A percentile compares a stretch with the other conserved stretches of the same genome.
Conservation (phyloP, 2,113 vertebrate species). For the Callopanchax toddi region DNA sequence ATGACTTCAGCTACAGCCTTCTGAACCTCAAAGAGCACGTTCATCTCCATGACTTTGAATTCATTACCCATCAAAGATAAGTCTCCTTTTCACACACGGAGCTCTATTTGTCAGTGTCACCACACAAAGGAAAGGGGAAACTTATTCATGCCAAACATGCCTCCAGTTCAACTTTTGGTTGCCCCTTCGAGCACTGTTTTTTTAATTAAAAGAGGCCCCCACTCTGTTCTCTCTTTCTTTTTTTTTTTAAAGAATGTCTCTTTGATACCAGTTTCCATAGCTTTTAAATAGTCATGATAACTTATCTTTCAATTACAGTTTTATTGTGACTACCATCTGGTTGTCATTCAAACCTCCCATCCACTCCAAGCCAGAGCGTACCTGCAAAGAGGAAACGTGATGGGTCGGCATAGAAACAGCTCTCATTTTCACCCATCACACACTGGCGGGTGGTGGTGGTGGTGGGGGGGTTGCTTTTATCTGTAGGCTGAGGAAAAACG, state of each 20-base stretch:
- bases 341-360: conserved; percentile 69
- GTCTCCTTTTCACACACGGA: conserved; percentile 74
- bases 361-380: conserved; percentile 56
- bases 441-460: conserved; percentile 25
- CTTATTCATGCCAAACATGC: conserved; percentile 84
- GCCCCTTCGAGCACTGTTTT: conserved; percentile 73
- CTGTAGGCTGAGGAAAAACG: conserved; percentile 54
- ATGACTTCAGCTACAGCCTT: conserved; percentile 74
- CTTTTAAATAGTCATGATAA: conserved; percentile 77
- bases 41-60: conserved; percentile 82
- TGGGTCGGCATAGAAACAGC: conserved; percentile 70
- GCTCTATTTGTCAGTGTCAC: conserved; percentile 84
- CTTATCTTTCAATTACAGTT: conserved; percentile 85
- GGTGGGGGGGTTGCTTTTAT: conserved; percentile 60
- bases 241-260: conserved; percentile 66
- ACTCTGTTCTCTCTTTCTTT: conserved; percentile 56
- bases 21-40: conserved; percentile 79
- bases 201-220: conserved; percentile 79
- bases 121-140: conserved; percentile 76
- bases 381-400: conserved; percentile 74
- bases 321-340: conserved; percentile 78
- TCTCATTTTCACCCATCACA: conserved; percentile 66
- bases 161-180: conserved; percentile 78
- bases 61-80: conserved; percentile 83
- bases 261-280: conserved; percentile 68